Evolutionary conservation across 2,888 invertebrate species (phyloP), one percentile per base, ranked within the genome.

Genomic region (Parasteatoda lunata): DNA sequence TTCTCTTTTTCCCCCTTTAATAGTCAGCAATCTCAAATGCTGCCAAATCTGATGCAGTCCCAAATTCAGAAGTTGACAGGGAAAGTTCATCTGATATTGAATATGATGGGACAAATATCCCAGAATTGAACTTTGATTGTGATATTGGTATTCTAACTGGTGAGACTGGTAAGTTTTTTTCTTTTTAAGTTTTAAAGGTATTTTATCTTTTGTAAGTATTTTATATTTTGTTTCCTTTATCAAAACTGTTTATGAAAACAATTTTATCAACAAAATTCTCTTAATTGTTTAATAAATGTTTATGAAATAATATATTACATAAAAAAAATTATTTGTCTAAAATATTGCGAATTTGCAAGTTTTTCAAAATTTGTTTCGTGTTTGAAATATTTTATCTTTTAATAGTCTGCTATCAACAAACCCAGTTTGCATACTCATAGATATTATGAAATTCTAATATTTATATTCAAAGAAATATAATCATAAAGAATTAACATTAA

Each of bases 51-150:
- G 8, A 47, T 69, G 8, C 13, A 8, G 48, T 5, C 13, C 7
- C 30, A 48, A 47, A 6, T 45, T 47, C 7, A 47, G 69, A 69
- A 69, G 7, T 47, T 47, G 9, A 13, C n/a, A 59, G n/a, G n/a
- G 59, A 59, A 59, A 59, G 59, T 49, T 59, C 81, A 69, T 65
- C 76, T 1, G 81, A 81, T 66, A 66, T 86, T 65, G 85, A 86
- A 77, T 72, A 77, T 77, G 80, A 86, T 45, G 85, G 76, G 15
- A 77, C 77, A 65, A 86, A 86, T 54, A 76, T 80, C n/a, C 72
- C 85, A 6, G 85, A 86, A 48, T 48, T 80, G 54, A 85, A 85
- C 71, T 51, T 80, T 4, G 76, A 80, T 30, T 76, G 54, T 72
- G 77, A 80, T 71, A 45, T 54, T 15, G n/a, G n/a, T 9, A 45